Evolutionary conservation across 2,797 vertebrate genomes (phyloP), one percentile per base, ranked within the genome.

Genomic region (Fistularia tabacaria): DNA sequence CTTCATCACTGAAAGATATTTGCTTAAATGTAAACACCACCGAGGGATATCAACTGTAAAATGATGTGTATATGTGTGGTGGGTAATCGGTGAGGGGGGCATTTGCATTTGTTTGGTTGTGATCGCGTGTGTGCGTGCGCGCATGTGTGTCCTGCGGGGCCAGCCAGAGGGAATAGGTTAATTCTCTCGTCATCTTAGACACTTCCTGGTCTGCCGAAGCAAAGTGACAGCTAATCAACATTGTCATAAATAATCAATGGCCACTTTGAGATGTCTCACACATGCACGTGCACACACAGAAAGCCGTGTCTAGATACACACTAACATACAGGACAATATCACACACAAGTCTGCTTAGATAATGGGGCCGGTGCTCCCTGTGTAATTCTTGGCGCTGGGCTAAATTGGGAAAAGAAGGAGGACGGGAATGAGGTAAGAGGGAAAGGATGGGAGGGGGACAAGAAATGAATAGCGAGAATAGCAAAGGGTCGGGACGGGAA

Each of bases 241-340:
- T 87, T 89, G 91, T 92, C 89, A 92, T 92, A 92, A 92, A 92
- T 92, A 92, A 92, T 91, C 91, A 90, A 92, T 92, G 91, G 87
- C 85, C 86, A 87, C 83, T 87, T 86, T 86, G 83, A 80, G 80
- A 82, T 57, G 76, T 74, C 79, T 69, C 76, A 57, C 7, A 62
- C 81, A 81, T 70, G 49, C 77, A 66, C 80, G 78, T 78, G 62
- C 71, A 80, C 56, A 81, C 25, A 25, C 25, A 25, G 25, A 25
- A 55, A 79, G 65, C 47, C 71, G 77, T 13, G 50, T 11, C 14
- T 57, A 48, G 51, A 46, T 49, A 74, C 47, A 68, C 66, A 70
- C 66, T 63, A 58, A 51, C 74, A 67, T 63, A 72, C 62, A 56
- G 56, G 39, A 57, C 48, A 49, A 64, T 72, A 62, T 73, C 46